A percentile compares a stretch with the other conserved stretches of the same genome.
phyloP scores from a whole-genome alignment of 2,797 vertebrate species.

The Sparidentex hasta region DNA sequence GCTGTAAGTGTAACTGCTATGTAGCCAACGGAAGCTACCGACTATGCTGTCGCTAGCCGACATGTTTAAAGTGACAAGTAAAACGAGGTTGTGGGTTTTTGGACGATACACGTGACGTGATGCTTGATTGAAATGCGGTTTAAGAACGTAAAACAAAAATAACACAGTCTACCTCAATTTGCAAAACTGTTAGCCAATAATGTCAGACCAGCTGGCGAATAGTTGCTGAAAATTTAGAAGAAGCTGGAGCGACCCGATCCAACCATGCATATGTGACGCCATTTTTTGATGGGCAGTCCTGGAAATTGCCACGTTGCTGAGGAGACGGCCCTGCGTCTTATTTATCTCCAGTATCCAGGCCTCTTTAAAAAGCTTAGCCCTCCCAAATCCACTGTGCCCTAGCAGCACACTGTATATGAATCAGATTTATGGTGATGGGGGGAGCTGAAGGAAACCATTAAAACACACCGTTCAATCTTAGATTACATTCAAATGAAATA shows the following conservation, averaged over 20 bases:
- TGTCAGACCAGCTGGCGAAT: too few relatives aligned
- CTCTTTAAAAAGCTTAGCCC: constrained; percentile 39
- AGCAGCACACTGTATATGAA: constrained; percentile 31
- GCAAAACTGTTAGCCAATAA: too few relatives aligned
- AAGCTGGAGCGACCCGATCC: background rate
- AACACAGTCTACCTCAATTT: too few relatives aligned
- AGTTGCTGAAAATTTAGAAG: too few relatives aligned
- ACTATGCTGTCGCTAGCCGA: too few relatives aligned
- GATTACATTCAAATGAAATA: constrained; percentile 54
- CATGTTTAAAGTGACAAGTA: too few relatives aligned
- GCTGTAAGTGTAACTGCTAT: too few relatives aligned
- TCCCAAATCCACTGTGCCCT: constrained; percentile 33
- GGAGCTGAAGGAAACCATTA: constrained; percentile 39
- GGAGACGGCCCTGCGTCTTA: constrained; percentile 39
- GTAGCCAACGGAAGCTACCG: too few relatives aligned
- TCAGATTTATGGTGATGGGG: constrained; percentile 19
- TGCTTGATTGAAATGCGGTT: too few relatives aligned
- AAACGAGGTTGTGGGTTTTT: too few relatives aligned
- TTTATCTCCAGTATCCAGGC: constrained; percentile 75
- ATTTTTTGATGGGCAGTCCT: constrained; percentile 25
- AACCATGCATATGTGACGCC: constrained; percentile 1
- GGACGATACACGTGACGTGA: too few relatives aligned
- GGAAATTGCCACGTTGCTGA: constrained; percentile 29
- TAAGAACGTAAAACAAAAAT: too few relatives aligned
- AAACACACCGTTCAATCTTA: constrained; percentile 53